A percentile compares a stretch with the other conserved stretches of the same genome.
These are phyloP conservation scores for Phasianus colchicus DNA, from an alignment of 2,113 vertebrate species.

Conservation along the genomic window DNA sequence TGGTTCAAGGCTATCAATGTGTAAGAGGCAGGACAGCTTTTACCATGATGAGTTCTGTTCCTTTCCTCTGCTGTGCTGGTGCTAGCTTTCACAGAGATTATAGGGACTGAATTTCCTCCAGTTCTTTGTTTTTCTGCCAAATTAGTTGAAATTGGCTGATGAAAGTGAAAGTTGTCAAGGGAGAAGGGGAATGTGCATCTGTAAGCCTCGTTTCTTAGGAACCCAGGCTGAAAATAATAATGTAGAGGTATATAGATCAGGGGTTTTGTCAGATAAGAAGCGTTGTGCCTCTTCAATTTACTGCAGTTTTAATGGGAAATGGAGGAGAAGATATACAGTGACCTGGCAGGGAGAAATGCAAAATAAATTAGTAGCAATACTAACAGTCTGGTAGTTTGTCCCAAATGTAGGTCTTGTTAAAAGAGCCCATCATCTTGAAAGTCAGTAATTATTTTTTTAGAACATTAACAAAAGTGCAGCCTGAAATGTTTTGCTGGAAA, in stretches of 20 bases:
- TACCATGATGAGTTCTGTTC: neutral
- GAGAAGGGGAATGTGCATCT: neutral
- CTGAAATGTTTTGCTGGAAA: constrained; percentile 19
- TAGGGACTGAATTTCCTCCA: neutral
- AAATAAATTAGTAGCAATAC: constrained; percentile 14
- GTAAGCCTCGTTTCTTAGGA: constrained; percentile 13
- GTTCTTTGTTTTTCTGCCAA: neutral
- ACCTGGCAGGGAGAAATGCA: constrained; percentile 10
- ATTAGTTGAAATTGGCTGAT: neutral
- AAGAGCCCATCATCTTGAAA: neutral
- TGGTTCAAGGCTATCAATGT: rapidly evolving
- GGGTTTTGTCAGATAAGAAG: neutral
- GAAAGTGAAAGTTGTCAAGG: neutral
- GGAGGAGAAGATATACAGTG: neutral
- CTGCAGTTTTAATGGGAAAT: neutral
- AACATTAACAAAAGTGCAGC: neutral
- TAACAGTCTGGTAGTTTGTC: constrained; percentile 1
- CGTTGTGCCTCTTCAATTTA: constrained; percentile 17
- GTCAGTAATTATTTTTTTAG: neutral
- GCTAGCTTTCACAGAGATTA: neutral
- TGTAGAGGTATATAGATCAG: neutral
- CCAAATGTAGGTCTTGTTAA: neutral
- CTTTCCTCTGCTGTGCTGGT: neutral
- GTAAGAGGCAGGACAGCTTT: neutral
- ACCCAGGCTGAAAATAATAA: neutral